These are phyloP conservation scores for Metopolophium dirhodum DNA, from an alignment of 1,140 invertebrate species.

Conservation along the genomic window DNA sequence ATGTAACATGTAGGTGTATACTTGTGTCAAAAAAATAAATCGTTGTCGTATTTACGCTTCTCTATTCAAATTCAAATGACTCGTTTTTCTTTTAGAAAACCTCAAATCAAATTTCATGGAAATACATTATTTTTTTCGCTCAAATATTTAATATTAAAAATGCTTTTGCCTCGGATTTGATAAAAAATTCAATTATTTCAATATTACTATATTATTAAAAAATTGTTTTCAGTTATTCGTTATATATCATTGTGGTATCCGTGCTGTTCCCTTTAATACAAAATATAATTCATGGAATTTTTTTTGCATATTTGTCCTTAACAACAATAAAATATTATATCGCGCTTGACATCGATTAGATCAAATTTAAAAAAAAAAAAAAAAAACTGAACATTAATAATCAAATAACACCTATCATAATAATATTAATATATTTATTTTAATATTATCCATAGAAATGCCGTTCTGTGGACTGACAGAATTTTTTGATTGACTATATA, in stretches of 20 bases:
- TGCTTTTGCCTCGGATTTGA: not conserved
- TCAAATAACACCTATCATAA: not conserved
- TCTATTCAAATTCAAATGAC: slow-evolving; percentile 18
- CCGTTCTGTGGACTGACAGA: not conserved
- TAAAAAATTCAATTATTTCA: not conserved
- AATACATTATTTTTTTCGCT: not conserved
- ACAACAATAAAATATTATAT: not conserved
- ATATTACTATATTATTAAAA: slow-evolving; percentile 7
- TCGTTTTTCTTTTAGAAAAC: not conserved
- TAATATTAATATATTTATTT: not conserved
- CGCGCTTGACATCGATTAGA: not conserved
- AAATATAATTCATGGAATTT: not conserved
- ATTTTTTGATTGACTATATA: not conserved
- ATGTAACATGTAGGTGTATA: not conserved
- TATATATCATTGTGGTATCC: not conserved
- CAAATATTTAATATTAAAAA: slow-evolving; percentile 21
- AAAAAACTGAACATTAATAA: not conserved
- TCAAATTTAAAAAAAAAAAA: not conserved
- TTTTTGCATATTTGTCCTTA: not conserved
- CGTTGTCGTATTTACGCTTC: not conserved
- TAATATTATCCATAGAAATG: not conserved
- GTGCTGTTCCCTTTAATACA: not conserved
- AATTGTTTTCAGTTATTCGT: not conserved
- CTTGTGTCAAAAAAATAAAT: not conserved
- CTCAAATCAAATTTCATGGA: not conserved